Evolutionary conservation across 2,113 vertebrate genomes (phyloP).

Genomic region (Phaethornis superciliosus): DNA sequence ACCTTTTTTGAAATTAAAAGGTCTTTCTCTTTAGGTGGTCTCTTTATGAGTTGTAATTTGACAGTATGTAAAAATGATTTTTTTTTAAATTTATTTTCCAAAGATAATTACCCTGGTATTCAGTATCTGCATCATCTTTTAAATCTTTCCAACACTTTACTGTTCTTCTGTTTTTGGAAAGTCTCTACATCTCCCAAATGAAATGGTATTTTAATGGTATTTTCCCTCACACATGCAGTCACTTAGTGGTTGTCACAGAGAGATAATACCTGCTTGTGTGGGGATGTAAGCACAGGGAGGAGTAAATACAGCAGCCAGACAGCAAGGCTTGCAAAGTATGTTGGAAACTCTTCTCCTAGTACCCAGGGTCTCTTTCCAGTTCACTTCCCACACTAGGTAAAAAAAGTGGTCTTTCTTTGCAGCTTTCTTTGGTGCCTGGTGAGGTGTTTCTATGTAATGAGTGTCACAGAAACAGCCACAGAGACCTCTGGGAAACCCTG

Average conservation of each 20-base stretch:
- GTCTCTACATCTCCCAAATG: not conserved
- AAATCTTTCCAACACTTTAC: not conserved
- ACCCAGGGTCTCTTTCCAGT: not conserved
- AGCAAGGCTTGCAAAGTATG: not conserved
- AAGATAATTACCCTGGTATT: slow-evolving; percentile 33
- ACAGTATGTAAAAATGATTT: slow-evolving; percentile 50
- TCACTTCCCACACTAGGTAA: not conserved
- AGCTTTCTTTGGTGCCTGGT: not conserved
- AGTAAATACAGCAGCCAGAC: not conserved
- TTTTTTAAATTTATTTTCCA: slow-evolving; percentile 2
- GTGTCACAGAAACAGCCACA: not conserved
- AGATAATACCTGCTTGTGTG: not conserved
- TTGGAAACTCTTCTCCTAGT: not conserved
- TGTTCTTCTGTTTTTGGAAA: slow-evolving; percentile 1
- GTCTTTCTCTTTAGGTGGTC: not conserved
- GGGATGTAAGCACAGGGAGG: not conserved
- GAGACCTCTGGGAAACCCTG: not conserved
- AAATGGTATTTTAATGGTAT: not conserved
- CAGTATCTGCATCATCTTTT: not conserved
- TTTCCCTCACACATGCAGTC: not conserved
- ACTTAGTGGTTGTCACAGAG: not conserved
- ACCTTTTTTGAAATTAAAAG: slow-evolving; percentile 11
- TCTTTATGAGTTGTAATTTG: slow-evolving; percentile 45
- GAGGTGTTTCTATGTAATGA: not conserved
- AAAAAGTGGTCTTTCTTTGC: not conserved